Evolutionary conservation across 1,140 invertebrate genomes (phyloP).

Genomic region (Glomeris maerens): DNA sequence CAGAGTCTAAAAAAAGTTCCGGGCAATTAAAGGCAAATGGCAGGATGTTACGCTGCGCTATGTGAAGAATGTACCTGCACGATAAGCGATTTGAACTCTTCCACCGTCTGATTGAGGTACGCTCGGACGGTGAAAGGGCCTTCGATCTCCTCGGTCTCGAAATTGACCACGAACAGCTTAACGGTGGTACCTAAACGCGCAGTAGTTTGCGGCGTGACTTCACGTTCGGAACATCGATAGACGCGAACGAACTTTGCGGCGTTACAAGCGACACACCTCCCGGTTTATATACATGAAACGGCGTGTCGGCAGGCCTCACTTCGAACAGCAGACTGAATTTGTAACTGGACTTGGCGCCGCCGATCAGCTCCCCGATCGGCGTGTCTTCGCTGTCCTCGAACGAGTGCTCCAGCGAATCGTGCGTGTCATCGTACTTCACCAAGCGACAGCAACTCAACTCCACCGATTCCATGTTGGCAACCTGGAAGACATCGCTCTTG

Average conservation of each 20-base stretch:
- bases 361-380: slow-evolving; percentile 36
- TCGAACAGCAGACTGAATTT: slow-evolving; percentile 52
- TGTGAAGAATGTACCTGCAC: slow-evolving; percentile 27
- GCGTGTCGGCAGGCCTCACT: slow-evolving; percentile 43
- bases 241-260: background rate
- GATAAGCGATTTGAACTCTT: slow-evolving; percentile 42
- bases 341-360: slow-evolving; percentile 31
- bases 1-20: slow-evolving; percentile 5
- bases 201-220: slow-evolving; percentile 11
- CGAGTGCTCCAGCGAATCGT: slow-evolving; percentile 52
- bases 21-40: too few species aligned
- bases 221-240: slow-evolving; percentile 1
- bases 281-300: slow-evolving; percentile 47
- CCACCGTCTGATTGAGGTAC: slow-evolving; percentile 40
- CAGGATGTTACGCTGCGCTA: too few species aligned
- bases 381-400: slow-evolving; percentile 46
- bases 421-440: slow-evolving; percentile 51
- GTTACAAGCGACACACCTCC: slow-evolving; percentile 36
- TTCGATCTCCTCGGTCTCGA: slow-evolving; percentile 44
- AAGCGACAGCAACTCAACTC: slow-evolving; percentile 53
- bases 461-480: too few species aligned
- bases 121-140: slow-evolving; percentile 45
- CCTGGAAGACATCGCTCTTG: too few species aligned
- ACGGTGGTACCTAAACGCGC: slow-evolving; percentile 40
- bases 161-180: slow-evolving; percentile 47